Base-by-base conservation (phyloP, 2,888 invertebrate species). In the Volucella inanis region DNA sequence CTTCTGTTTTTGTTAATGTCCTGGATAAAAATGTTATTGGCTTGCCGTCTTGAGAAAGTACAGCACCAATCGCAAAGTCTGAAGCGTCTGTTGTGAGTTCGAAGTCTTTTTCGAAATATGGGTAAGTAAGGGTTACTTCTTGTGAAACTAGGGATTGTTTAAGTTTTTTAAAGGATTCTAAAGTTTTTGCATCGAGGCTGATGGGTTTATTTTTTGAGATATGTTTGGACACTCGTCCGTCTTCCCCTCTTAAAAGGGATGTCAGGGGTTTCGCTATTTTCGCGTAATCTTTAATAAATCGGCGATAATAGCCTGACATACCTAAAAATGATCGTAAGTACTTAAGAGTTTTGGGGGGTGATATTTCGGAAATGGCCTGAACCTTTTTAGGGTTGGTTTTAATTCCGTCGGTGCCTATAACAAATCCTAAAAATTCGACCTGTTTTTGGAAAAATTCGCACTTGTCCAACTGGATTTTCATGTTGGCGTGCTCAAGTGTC, bases 311-410 rank as follows among this genome's bases (percentile, higher is more conserved):
- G 6, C 78, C 83, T 41, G 83, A 67, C 50, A 77, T 14, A 8
- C 68, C 83, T 31, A 80, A 52, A 38, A 80, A 76, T 0, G 71
- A 76, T 54, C 62, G 59, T 43, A 80, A 41, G 50, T 67, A 70
- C 62, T 72, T 84, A 3, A 62, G 54, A 8, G 57, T 68, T 78
- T 64, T 77, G 6, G 81, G 70, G 2, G 15, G n/a, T 22, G 77
- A 74, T 50, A 79, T 50, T 49, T 82, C 22, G 12, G 71, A 57
- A 22, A 83, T 83, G 47, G 72, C 71, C 38, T 77, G 22, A n/a
- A 79, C 50, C n/a, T 79, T 84, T 31, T 80, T 67, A 3, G 65
- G 68, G 11, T 67, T 87, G 15, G 77, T 78, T 43, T 62, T 55
- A n/a, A 79, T 41, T 10, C 79, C 80, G 8, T 81, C 52, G 39